A percentile compares a stretch with the other conserved stretches of the same genome.
Conservation (phyloP, 2,888 invertebrate genomes). For the Aspidiotus rigidus region DNA sequence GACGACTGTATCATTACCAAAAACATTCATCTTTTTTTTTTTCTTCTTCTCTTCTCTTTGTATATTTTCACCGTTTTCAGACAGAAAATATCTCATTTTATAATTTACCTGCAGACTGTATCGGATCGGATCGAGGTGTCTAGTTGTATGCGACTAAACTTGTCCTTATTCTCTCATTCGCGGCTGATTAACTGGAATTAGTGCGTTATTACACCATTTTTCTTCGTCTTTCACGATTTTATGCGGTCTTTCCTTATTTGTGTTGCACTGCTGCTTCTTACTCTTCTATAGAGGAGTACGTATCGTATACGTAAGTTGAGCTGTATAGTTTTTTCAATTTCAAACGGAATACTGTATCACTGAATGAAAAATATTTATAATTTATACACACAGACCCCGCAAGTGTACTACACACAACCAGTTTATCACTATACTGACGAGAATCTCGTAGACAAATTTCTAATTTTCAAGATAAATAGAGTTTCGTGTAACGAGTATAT, state of each 20-base stretch:
- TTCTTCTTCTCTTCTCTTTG: not conserved
- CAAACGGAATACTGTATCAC: no score
- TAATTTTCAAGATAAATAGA: no score
- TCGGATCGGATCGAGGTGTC: slow-evolving; percentile 15
- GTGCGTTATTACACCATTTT: slow-evolving; percentile 24
- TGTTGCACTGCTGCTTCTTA: not conserved
- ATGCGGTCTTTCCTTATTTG: slow-evolving; percentile 23
- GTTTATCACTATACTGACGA: no score
- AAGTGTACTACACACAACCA: no score
- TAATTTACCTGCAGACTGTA: not conserved
- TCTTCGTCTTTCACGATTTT: slow-evolving; percentile 31
- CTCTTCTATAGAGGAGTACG: no score
- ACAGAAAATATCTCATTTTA: slow-evolving; percentile 26
- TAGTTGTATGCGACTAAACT: slow-evolving; percentile 3
- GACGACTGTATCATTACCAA: slow-evolving; percentile 27
- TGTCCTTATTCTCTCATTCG: slow-evolving; percentile 16
- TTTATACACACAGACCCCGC: no score
- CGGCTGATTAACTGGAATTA: slow-evolving; percentile 28
- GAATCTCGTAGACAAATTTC: no score
- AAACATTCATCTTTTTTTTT: slow-evolving; percentile 27
- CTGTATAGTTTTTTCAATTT: no score
- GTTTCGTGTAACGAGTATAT: no score
- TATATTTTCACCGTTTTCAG: slow-evolving; percentile 5
- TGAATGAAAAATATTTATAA: no score
- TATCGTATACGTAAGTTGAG: no score